Conservation (phyloP, 2,797 vertebrate species). For the Thaleichthys pacificus region DNA sequence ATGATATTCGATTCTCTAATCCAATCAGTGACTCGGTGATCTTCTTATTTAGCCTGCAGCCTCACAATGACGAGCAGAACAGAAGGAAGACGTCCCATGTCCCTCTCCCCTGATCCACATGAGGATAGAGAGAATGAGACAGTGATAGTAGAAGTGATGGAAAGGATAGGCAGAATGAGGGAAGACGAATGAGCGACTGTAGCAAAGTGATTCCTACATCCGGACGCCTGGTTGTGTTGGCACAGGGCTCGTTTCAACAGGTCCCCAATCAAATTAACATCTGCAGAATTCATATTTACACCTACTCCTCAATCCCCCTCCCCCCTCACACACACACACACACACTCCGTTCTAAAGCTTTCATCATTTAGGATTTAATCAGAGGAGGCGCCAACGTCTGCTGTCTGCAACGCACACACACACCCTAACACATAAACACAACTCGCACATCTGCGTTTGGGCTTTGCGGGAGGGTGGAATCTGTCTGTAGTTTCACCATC, state of each 20-base stretch:
- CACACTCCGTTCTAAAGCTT: background rate
- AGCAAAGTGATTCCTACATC: constrained; percentile 24
- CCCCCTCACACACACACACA: constrained; percentile 7
- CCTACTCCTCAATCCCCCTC: constrained; percentile 31
- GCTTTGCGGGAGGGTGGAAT: too few relatives aligned
- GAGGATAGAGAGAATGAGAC: background rate
- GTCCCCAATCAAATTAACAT: constrained; percentile 43
- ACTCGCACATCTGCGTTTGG: too few relatives aligned
- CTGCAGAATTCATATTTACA: constrained; percentile 48
- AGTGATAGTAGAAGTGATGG: background rate
- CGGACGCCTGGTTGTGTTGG: constrained; percentile 29
- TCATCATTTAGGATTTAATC: constrained; percentile 3
- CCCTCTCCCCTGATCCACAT: too few relatives aligned
- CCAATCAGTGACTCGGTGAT: too few relatives aligned
- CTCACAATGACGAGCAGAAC: too few relatives aligned
- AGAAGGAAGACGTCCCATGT: too few relatives aligned
- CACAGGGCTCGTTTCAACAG: constrained; percentile 51
- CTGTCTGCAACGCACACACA: too few relatives aligned
- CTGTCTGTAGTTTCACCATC: too few relatives aligned
- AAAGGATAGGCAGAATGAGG: background rate
- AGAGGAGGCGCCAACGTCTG: background rate
- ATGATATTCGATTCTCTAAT: too few relatives aligned
- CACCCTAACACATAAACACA: too few relatives aligned
- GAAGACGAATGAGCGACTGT: too few relatives aligned
- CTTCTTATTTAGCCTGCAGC: too few relatives aligned